Conservation (phyloP, 2,113 vertebrate species). For the Callipepla squamata region DNA sequence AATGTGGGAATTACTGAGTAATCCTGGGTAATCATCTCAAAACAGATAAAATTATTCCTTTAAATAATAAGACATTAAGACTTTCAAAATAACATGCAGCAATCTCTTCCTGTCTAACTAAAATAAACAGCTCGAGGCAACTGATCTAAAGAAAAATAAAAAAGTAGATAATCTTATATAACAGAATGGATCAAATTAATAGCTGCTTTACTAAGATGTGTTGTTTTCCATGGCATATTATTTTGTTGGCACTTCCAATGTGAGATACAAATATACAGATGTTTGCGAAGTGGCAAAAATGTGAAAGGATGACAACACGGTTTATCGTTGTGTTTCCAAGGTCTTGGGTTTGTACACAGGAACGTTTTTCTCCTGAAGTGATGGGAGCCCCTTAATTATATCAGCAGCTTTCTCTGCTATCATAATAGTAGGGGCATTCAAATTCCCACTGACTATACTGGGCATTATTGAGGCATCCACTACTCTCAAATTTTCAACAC, state of each 20-base stretch:
- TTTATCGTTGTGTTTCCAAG: conserved; percentile 84
- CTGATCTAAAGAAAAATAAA: background rate
- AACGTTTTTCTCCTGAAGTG: conserved; percentile 79
- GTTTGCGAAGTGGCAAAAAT: background rate
- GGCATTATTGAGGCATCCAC: conserved; percentile 98
- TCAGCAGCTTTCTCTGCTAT: conserved; percentile 95
- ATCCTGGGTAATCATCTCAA: background rate
- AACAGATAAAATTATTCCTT: background rate
- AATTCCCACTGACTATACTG: conserved; percentile 92
- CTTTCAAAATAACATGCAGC: background rate
- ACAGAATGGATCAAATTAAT: background rate
- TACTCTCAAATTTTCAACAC: conserved; percentile 87
- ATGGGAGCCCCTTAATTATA: conserved; percentile 85
- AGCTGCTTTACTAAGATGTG: background rate
- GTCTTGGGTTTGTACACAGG: conserved; percentile 86
- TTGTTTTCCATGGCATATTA: background rate
- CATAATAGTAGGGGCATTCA: conserved; percentile 97
- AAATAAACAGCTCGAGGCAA: background rate
- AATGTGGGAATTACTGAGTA: background rate
- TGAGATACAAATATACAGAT: background rate
- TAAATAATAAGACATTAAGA: background rate
- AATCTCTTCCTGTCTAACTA: conserved; percentile 1
- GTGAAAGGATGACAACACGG: background rate
- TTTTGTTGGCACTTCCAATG: background rate
- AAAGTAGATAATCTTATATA: background rate